Percentiles rank a stretch among this genome's conserved stretches.
phyloP scores from a whole-genome alignment of 2,888 invertebrate species.

The Volucella inflata region DNA sequence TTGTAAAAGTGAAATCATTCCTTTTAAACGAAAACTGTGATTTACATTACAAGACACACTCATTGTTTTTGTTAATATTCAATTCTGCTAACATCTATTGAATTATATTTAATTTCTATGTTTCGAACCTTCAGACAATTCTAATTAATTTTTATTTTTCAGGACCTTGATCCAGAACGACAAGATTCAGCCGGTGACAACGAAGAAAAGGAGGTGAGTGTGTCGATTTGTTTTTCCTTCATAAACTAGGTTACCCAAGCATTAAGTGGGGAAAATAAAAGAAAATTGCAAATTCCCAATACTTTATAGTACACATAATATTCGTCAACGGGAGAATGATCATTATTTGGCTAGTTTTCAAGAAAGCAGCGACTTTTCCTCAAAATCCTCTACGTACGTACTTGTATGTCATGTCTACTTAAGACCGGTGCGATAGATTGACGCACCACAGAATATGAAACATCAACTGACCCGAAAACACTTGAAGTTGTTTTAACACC shows the following conservation, averaged over 20 bases:
- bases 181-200: constrained; percentile 84
- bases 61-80: too few relatives aligned
- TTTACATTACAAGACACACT: too few relatives aligned
- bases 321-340: constrained; percentile 47
- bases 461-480: constrained; percentile 58
- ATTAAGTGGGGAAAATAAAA: constrained; percentile 2
- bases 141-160: constrained; percentile 79
- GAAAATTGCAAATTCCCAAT: constrained; percentile 65
- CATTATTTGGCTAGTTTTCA: constrained; percentile 59
- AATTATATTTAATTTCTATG: neutral
- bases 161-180: constrained; percentile 90
- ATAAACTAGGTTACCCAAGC: constrained; percentile 44
- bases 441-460: constrained; percentile 43
- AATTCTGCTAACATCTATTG: too few relatives aligned
- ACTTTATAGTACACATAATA: constrained; percentile 4
- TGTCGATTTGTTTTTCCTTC: constrained; percentile 57
- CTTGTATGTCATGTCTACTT: constrained; percentile 26
- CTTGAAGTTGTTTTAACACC: constrained; percentile 43
- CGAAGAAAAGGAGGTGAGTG: constrained; percentile 85
- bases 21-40: too few relatives aligned
- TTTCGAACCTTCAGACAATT: constrained; percentile 24
- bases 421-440: constrained; percentile 22
- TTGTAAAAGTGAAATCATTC: too few relatives aligned
- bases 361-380: constrained; percentile 30
- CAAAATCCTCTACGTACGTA: constrained; percentile 23